phyloP scores from a whole-genome alignment of 2,113 vertebrate species.

The Anhinga anhinga region DNA sequence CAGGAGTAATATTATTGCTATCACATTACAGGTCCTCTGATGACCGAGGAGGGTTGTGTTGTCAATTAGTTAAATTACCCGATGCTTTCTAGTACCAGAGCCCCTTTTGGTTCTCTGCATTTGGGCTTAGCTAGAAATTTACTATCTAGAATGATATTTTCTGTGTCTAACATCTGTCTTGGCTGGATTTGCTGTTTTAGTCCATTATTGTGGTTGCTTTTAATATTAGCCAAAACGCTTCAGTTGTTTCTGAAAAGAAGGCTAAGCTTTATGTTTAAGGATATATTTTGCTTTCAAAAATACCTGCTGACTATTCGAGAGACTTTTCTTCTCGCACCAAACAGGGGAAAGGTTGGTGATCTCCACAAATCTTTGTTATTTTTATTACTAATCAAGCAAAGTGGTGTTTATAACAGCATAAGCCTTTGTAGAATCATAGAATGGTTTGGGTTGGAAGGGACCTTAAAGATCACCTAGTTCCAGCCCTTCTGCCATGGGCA shows the following conservation, averaged over 20 bases:
- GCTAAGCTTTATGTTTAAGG: background rate
- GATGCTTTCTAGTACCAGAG: background rate
- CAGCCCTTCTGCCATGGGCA: background rate
- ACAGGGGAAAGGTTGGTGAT: background rate
- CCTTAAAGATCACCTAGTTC: background rate
- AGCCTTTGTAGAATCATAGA: background rate
- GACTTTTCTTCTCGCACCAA: background rate
- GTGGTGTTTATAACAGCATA: background rate
- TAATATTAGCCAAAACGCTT: background rate
- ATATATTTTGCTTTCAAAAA: background rate
- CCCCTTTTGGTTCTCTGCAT: background rate
- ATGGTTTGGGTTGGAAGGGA: background rate
- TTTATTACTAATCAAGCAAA: background rate
- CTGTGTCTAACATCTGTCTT: background rate
- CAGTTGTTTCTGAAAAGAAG: background rate
- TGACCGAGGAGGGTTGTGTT: fast-evolving
- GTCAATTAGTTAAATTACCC: background rate
- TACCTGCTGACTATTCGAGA: background rate
- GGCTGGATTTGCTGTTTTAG: background rate
- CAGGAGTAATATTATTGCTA: background rate
- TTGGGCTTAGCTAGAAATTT: background rate
- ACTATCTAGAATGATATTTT: background rate
- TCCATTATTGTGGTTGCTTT: background rate
- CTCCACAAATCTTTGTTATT: background rate
- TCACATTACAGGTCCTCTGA: background rate